Base-by-base conservation (phyloP, 2,888 invertebrate species). In the Tricholauxania praeusta region DNA sequence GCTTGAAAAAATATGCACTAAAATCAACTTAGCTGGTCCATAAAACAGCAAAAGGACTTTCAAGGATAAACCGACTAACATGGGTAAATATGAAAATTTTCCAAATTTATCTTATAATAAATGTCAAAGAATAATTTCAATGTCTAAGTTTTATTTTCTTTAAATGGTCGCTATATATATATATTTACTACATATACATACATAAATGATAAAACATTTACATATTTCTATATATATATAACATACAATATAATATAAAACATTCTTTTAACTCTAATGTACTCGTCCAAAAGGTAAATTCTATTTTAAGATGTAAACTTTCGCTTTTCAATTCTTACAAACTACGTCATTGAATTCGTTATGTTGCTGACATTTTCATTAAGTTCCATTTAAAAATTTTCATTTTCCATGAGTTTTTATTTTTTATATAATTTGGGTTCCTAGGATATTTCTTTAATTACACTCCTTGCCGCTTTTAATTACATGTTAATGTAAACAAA, bases 211-310 rank as follows among this genome's bases (percentile, higher is more conserved):
- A 15, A 64, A 53, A 53, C 8, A 19, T 63, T 14, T 28, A 55
- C 15, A 55, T 51, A 55, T 32, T 19, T 65, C 63, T 55, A 71
- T 65, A 15, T 62, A 68, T 47, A 71, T 52, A 67, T n/a, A n/a
- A 59, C 28, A 66, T 62, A 55, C n/a, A 39, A 39, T 39, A 39
- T 39, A 39, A 39, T 39, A 10, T 39, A 10, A 10, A 39, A 39
- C 39, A 39, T 69, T 69, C 69, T 60, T 69, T 69, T 39, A 60
- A 68, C 59, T 68, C 48, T 17, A 59, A 60, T 69, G 51, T 69
- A 66, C 53, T 53, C 69, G 51, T 69, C 69, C 52, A 59, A 60
- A 60, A 69, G 69, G 69, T 69, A 69, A 69, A 32, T 69, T 53
- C 55, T 55, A 39, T 47, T 39, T 39, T 39, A 39, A 39, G 39